phyloP scores from a whole-genome alignment of 1,140 invertebrate genomes.

The Pantala flavescens region DNA sequence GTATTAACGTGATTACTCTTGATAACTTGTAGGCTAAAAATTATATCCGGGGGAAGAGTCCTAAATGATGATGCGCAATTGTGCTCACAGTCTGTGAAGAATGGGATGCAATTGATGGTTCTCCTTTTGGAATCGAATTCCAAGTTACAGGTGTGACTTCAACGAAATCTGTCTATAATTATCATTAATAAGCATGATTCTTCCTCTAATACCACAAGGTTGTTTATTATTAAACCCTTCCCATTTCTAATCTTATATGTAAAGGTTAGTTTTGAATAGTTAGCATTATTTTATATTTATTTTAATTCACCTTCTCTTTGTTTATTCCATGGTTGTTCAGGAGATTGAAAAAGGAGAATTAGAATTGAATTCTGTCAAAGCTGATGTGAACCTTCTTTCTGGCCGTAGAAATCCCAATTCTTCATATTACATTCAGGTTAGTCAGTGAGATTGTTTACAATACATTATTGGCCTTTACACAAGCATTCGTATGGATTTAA shows the following conservation, averaged over 20 bases:
- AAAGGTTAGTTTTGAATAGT: no score
- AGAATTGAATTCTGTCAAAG: constrained; percentile 41
- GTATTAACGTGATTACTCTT: background rate
- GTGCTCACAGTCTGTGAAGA: constrained; percentile 47
- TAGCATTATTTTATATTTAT: no score
- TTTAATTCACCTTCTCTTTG: constrained; percentile 1
- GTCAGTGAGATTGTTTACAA: background rate
- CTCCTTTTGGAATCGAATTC: constrained; percentile 39
- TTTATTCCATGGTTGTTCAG: constrained; percentile 26
- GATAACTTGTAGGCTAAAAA: constrained; percentile 42
- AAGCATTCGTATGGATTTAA: no score
- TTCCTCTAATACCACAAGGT: no score
- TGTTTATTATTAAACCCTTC: no score
- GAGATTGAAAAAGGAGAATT: constrained; percentile 32
- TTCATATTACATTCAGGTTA: constrained; percentile 18
- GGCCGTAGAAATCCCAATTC: constrained; percentile 13
- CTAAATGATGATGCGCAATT: constrained; percentile 42
- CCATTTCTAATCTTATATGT: no score
- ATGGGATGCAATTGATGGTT: constrained; percentile 55
- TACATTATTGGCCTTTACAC: no score
- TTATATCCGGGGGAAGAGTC: constrained; percentile 54
- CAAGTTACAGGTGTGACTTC: constrained; percentile 29
- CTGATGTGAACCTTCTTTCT: constrained; percentile 38
- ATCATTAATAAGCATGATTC: no score
- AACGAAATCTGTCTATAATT: no score